Evolutionary conservation across 1,140 invertebrate species (phyloP), one percentile per base, ranked within the genome.

Genomic region (Laupala kohalensis): DNA sequence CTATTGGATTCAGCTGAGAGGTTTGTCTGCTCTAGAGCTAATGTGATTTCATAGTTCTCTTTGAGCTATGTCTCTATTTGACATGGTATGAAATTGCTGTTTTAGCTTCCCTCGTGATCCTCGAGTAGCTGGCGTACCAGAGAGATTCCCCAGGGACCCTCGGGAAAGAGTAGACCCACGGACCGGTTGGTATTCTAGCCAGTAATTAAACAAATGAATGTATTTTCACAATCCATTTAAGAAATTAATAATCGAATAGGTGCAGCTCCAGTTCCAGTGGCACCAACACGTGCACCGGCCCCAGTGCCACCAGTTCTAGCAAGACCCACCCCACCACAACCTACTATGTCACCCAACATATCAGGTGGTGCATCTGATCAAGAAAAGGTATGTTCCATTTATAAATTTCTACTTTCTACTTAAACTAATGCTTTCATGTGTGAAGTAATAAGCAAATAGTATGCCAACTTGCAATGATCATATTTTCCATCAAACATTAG

Each of bases 321-420:
- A 76, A 27, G 74, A 71, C 37, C 70, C 72, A 71, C 69, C 69
- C 28, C 74, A 71, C 24, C 4, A 28, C 37, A 19, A 30, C 64
- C 74, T 30, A 69, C 64, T 23, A 81, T 86, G 78, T 85, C 85
- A 30, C 78, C 83, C 15, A 83, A 84, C 15, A 86, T 89, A 76
- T 70, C 76, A 76, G 73, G 76, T 62, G 89, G 91, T 77, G 87
- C 90, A 68, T 87, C 92, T 0, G 93, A 96, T 80, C 92, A 95
- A 81, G 93, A 95, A 80, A 95, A 97, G 86, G 91, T 91, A 81
- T 74, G 73, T 25, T 28, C n/a, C n/a, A n/a, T n/a, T n/a, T n/a
- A n/a, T n/a, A n/a, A n/a, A n/a, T n/a, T n/a, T n/a, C n/a, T n/a
- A n/a, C n/a, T n/a, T n/a, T n/a, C n/a, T n/a, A n/a, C n/a, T n/a